phyloP scores from a whole-genome alignment of 2,113 vertebrate genomes.

The Crotalus helleri region DNA sequence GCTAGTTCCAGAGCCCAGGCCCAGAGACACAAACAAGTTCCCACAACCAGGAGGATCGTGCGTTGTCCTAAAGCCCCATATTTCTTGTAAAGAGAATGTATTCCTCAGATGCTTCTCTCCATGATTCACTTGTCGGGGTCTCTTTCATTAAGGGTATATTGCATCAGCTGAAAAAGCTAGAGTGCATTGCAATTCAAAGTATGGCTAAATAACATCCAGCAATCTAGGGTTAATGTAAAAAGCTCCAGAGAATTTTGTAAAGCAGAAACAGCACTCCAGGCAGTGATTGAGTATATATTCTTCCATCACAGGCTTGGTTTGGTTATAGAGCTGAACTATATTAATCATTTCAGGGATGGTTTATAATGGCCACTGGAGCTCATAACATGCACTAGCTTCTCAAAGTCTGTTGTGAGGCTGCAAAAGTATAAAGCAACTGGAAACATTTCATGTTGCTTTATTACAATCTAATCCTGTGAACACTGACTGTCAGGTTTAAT shows the following conservation, averaged over 20 bases:
- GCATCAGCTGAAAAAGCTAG: not conserved
- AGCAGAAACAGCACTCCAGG: not conserved
- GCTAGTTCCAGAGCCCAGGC: not conserved
- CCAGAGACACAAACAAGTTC: not conserved
- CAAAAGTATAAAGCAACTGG: not conserved
- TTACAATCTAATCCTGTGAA: slow-evolving; percentile 2
- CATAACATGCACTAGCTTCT: not conserved
- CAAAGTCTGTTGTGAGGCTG: not conserved
- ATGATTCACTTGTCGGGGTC: not conserved
- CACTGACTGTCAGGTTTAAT: not conserved
- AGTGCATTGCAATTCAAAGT: not conserved
- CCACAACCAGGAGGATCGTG: not conserved
- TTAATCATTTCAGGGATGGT: not conserved
- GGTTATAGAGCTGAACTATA: slow-evolving; percentile 5
- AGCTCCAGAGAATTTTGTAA: not conserved
- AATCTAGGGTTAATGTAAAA: not conserved
- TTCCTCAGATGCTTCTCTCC: not conserved
- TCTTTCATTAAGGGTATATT: not conserved
- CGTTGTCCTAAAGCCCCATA: not conserved
- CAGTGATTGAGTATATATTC: not conserved
- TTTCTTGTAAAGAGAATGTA: not conserved
- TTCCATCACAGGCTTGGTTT: not conserved
- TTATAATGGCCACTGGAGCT: not conserved
- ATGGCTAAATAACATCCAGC: not conserved
- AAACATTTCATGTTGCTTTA: not conserved